Evolutionary conservation across 1,140 invertebrate species (phyloP), one percentile per base, ranked within the genome.

Genomic region (Lysiphlebus fabarum): DNA sequence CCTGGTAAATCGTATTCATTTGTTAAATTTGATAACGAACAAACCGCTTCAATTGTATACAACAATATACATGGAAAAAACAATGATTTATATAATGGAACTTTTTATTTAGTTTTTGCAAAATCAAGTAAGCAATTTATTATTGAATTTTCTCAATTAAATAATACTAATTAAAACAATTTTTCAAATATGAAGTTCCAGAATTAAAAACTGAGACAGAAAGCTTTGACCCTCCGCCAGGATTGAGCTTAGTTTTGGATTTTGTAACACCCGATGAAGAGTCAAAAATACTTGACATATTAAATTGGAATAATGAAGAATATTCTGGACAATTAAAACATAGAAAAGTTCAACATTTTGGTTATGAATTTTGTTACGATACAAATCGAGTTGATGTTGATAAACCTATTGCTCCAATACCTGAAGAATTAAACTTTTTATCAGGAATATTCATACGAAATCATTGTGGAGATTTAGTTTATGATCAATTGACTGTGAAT

Each of bases 401-500:
- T 54, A 77, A 82, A 43, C 89, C 90, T 2, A 78, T 95, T 40
- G 44, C 72, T 14, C 78, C 86, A 44, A 89, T 98, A 70, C 95
- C 95, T 0, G 36, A 72, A 7, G 78, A 85, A 55, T 92, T 90
- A 77, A 68, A 84, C 66, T 80, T 87, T 63, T 70, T 96, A 2
- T 83, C 90, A 74, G 49, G 78, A 4, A 79, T 84, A 62, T 80
- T 95, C 40, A 65, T 83, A 62, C 70, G 84, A 36, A 67, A 73
- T 68, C 61, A 78, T 56, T 64, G 75, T 72, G 67, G 78, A 73
- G 63, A 76, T 58, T 77, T 76, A 44, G 56, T 74, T 60, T 95
- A 95, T 36, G 89, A 98, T 83, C 96, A 98, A 72, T 70, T 98
- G 49, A 99, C 96, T 9, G 85, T 98, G 0, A 99, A 98, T 80